These are phyloP conservation scores for Triops longicaudatus DNA, from an alignment of 1,140 invertebrate genomes.

Conservation along the genomic window DNA sequence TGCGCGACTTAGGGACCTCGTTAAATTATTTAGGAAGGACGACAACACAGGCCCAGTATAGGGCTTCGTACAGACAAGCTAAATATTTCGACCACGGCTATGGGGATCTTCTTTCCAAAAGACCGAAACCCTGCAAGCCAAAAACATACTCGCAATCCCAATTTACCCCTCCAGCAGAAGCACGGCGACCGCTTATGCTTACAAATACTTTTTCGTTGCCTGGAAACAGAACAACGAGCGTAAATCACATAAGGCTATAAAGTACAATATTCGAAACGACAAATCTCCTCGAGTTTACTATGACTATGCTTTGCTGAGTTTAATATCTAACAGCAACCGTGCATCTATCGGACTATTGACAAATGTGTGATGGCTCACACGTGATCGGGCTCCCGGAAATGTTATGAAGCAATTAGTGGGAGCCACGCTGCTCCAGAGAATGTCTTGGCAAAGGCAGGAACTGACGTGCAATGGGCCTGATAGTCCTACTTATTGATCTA, in stretches of 20 bases:
- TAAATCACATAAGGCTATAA: neutral
- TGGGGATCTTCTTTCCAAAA: neutral
- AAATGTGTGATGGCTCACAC: no score
- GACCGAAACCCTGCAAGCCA: neutral
- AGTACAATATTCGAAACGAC: neutral
- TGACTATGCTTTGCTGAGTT: no score
- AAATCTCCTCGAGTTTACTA: no score
- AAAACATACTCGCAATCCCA: neutral
- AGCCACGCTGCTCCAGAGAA: neutral
- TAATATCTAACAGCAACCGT: no score
- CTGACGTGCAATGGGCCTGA: neutral
- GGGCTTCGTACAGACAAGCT: neutral
- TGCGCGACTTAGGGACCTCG: neutral
- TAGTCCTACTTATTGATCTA: conserved; percentile 12
- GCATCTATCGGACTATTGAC: no score
- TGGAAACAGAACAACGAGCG: neutral
- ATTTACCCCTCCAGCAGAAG: neutral
- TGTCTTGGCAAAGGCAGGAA: neutral
- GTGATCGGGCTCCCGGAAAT: neutral
- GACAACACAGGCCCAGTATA: neutral
- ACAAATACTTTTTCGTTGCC: neutral
- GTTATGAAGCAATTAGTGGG: neutral
- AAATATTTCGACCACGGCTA: conserved; percentile 1
- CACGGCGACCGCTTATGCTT: neutral
- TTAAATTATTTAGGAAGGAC: neutral